Percentiles rank a stretch among this genome's conserved stretches.
Conservation (phyloP, 2,797 vertebrate genomes). For the Zalophus californianus region DNA sequence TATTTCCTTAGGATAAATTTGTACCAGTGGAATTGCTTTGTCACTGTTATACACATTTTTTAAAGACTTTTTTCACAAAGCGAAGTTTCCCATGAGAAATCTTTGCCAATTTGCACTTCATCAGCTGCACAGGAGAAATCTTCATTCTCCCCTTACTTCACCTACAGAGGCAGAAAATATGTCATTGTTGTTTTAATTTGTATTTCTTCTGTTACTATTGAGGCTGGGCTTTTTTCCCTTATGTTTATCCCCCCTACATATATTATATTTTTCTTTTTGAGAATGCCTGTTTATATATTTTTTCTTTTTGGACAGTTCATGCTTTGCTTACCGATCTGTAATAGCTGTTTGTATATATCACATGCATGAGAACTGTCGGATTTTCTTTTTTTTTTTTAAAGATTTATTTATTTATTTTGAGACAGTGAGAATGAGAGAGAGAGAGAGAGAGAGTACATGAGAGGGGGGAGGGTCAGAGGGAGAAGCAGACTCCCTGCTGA, state of each 20-base stretch:
- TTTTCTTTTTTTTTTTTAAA: neutral
- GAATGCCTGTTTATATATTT: neutral
- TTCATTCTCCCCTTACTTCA: neutral
- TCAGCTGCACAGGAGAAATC: neutral
- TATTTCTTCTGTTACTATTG: neutral
- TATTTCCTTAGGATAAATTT: slow-evolving; percentile 31
- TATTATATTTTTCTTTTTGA: neutral
- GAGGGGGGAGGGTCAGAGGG: too few species aligned
- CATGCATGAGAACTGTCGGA: neutral
- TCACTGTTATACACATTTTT: neutral
- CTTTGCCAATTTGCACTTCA: neutral
- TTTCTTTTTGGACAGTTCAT: neutral
- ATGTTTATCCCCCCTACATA: neutral
- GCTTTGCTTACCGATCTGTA: slow-evolving; percentile 28
- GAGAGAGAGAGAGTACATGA: too few species aligned
- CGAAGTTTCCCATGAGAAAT: slow-evolving; percentile 1
- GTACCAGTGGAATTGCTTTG: neutral
- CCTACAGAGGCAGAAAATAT: neutral
- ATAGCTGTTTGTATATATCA: neutral
- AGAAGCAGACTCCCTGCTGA: too few species aligned
- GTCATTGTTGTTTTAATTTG: neutral
- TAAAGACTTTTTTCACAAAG: neutral
- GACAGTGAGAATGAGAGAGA: too few species aligned
- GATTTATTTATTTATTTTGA: too few species aligned
- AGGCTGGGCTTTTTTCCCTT: neutral